Evolutionary conservation across 2,888 invertebrate species (phyloP), one percentile per base, ranked within the genome.

Genomic region (Aspidiotus destructor): DNA sequence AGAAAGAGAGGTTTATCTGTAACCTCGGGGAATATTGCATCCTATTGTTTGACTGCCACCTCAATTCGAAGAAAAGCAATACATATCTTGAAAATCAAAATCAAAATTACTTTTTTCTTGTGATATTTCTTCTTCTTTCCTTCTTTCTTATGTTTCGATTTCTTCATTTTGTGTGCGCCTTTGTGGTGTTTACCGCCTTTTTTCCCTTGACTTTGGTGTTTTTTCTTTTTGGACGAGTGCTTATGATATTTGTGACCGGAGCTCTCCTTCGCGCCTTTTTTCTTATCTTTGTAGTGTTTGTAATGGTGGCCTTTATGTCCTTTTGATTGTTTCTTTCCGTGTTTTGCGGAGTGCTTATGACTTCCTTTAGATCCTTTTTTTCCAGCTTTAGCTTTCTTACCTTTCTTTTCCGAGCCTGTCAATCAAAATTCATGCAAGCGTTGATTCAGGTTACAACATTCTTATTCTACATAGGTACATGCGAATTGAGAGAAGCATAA

Each of bases 131-230:
- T 55, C 55, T 17, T 55, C n/a, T 10, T 16, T 11, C 55, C 55
- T 16, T 17, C 16, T 16, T 55, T 55, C 16, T 16, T 16, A 7
- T 60, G 48, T 40, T 48, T 57, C 28, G 15, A 28, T 48, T 44
- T 65, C 44, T 65, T 65, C 40, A 42, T 44, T 8, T 65, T 65
- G 17, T 57, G 42, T 11, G 42, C 58, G 6, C 5, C 7, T 65
- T 65, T 65, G 13, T 42, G 9, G 15, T 10, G 58, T 44, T 7
- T n/a, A 9, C 40, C 60, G 28, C 58, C 48, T 13, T 65, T 11
- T 28, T 44, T 65, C 9, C 42, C 44, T 13, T 58, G 42, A 15
- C 16, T 41, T 58, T 65, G 40, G 15, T 60, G 42, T 13, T 17
- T 48, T 8, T 48, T 58, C 8, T 62, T 13, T 28, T 52, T 62